Conservation (phyloP, 2,888 invertebrate genomes). For the Bedellia somnulentella region DNA sequence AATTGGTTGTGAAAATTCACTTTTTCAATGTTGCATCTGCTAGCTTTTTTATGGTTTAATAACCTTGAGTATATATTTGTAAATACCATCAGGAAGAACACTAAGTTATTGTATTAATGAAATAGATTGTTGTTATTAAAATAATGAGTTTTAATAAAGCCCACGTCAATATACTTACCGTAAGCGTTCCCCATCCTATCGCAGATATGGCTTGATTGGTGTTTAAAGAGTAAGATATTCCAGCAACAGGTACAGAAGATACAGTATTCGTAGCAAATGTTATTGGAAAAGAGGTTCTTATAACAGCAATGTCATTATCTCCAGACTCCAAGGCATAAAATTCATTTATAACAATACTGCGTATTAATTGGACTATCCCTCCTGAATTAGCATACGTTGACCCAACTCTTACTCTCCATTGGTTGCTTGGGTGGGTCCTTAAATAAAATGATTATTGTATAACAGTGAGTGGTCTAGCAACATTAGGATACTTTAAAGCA, state of each 20-base stretch:
- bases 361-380: conserved; percentile 23
- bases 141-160: not conserved
- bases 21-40: too few species aligned
- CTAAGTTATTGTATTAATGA: not conserved
- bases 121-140: not conserved
- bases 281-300: conserved; percentile 18
- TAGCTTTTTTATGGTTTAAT: too few species aligned
- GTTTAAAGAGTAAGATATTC: conserved; percentile 18
- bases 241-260: conserved; percentile 22
- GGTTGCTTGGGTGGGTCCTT: conserved; percentile 13
- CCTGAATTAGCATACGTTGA: conserved; percentile 20
- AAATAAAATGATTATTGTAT: too few species aligned
- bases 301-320: conserved; percentile 26
- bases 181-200: conserved; percentile 34
- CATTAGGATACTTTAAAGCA: too few species aligned
- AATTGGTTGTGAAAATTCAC: too few species aligned
- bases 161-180: conserved; percentile 16
- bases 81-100: not conserved
- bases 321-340: conserved; percentile 17
- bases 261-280: conserved; percentile 15
- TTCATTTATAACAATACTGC: conserved; percentile 22
- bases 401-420: conserved; percentile 35
- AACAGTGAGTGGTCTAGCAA: too few species aligned
- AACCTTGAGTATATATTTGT: not conserved
- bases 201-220: conserved; percentile 21